These are phyloP conservation scores for Microctonus aethiopoides DNA, from an alignment of 2,888 invertebrate species.

Conservation along the genomic window DNA sequence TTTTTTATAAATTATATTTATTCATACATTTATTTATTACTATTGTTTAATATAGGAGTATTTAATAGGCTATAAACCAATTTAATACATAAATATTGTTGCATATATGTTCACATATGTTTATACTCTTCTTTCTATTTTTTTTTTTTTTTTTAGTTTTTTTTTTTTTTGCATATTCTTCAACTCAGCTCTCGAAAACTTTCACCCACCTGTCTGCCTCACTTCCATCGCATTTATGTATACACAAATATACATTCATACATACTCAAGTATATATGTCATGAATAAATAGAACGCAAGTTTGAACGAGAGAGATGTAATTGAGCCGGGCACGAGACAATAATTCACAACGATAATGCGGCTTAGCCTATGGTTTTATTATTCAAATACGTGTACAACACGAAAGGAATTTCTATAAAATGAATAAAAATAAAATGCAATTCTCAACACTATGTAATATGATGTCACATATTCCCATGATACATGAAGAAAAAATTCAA, in stretches of 20 bases:
- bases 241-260: neutral
- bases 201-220: neutral
- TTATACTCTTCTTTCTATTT: neutral
- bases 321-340: neutral
- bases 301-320: neutral
- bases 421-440: neutral
- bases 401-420: neutral
- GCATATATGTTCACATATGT: no score
- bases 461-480: no score
- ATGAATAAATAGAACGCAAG: neutral
- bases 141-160: neutral
- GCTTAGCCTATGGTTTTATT: neutral
- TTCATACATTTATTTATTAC: neutral
- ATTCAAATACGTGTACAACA: neutral
- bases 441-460: no score
- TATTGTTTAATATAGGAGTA: no score
- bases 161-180: neutral
- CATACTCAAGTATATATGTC: no score
- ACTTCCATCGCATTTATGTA: neutral
- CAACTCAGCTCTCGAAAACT: neutral
- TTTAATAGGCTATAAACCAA: no score
- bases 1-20: neutral
- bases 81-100: no score
- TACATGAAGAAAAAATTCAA: no score
- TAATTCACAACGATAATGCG: neutral